Base-by-base conservation (phyloP, 2,888 invertebrate genomes). In the Emmelina monodactyla region DNA sequence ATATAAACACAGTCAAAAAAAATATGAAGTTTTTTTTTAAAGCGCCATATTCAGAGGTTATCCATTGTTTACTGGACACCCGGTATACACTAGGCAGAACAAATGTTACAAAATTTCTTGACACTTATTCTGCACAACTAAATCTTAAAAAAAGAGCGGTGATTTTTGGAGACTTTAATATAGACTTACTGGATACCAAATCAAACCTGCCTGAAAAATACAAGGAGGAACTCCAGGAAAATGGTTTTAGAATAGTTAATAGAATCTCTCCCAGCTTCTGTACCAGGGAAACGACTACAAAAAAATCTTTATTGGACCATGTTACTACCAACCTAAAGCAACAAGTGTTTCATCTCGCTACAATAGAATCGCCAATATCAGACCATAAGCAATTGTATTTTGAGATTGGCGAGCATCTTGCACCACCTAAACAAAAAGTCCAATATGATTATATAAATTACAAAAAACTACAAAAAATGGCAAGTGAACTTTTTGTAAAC, bases 321-420 rank as follows among this genome's bases (percentile, higher is more conserved):
- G 31, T 37, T 2, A 30, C 11, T 7, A 37, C 37, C 14, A 37
- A 33, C 14, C 16, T 37, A 31, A 22, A 16, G 14, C 16, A 32
- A 14, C 30, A 37, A 11, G 2, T 9, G 6, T 37, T 34, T 31
- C 33, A 37, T n/a, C 10, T 34, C 4, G 31, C 34, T 7, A 14
- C 34, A 2, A 32, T 37, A 13, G 34, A 37, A 10, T 35, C 35
- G 2, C 10, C 35, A 14, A 22, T 35, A 14, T 35, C 35, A n/a
- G 31, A 31, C 16, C 30, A 22, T 12, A 16, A 35, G 2, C 30
- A 30, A n/a, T 11, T 35, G 2, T 37, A 31, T 16, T 34, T 31
- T 3, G 33, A 37, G 28, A 4, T 37, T 11, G 14, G 14, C 3
- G 31, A 16, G 16, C 28, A 15, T 14, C 3, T 15, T 19, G 13